Conservation (phyloP, 2,113 vertebrate species). For the Leucoraja erinaceus region DNA sequence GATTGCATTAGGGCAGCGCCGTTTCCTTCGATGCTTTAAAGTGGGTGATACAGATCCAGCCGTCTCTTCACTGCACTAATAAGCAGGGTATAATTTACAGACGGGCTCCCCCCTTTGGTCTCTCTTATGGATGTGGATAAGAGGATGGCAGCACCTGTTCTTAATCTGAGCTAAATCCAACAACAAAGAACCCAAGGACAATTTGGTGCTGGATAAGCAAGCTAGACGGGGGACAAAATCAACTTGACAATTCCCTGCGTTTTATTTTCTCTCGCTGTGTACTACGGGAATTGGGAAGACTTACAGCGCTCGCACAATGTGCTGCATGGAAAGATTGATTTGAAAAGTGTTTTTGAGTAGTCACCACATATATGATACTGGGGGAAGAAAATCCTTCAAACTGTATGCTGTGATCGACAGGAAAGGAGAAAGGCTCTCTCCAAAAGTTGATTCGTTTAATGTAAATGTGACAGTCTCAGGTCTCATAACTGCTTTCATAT, state of each 20-base stretch:
- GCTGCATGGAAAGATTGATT: conserved; percentile 66
- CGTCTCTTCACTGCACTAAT: conserved; percentile 62
- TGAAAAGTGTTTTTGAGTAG: conserved; percentile 58
- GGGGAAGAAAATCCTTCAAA: conserved; percentile 56
- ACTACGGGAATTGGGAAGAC: conserved; percentile 25
- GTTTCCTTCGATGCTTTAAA: conserved; percentile 63
- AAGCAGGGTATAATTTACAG: conserved; percentile 58
- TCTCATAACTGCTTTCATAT: conserved; percentile 55
- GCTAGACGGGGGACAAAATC: conserved; percentile 28
- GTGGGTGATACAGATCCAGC: conserved; percentile 60
- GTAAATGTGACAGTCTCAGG: neutral
- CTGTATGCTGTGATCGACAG: conserved; percentile 62
- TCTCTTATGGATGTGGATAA: conserved; percentile 61
- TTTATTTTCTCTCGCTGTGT: neutral
- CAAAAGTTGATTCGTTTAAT: conserved; percentile 44
- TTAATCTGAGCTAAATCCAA: conserved; percentile 60
- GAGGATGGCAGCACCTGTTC: conserved; percentile 57
- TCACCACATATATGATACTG: conserved; percentile 69
- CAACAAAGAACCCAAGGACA: conserved; percentile 51
- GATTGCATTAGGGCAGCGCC: conserved; percentile 54
- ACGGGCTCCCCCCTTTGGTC: conserved; percentile 39
- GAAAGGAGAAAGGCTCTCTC: conserved; percentile 58
- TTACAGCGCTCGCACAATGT: conserved; percentile 46
- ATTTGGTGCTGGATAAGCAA: conserved; percentile 56
- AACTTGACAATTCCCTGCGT: neutral